phyloP scores from a whole-genome alignment of 2,888 invertebrate species.

The Pteria penguin region DNA sequence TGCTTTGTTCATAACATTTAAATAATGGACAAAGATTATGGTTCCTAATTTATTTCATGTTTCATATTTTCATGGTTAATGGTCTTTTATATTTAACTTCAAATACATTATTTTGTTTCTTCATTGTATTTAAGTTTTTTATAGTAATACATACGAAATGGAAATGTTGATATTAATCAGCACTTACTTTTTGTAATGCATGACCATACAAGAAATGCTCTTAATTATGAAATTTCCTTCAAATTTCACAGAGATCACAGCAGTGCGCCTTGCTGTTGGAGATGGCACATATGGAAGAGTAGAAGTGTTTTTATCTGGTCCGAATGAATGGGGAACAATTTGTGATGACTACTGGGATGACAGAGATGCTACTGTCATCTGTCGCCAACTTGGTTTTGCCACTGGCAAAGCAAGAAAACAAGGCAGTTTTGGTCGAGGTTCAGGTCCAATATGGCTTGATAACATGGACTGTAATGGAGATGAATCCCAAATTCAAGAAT shows the following conservation, averaged over 20 bases:
- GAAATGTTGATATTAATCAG: too few species aligned
- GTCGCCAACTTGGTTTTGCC: conserved; percentile 64
- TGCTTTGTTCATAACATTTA: too few species aligned
- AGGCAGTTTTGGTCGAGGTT: conserved; percentile 58
- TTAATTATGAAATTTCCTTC: too few species aligned
- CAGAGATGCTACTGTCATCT: conserved; percentile 69
- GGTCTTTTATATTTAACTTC: too few species aligned
- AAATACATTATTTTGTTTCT: too few species aligned
- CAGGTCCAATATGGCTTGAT: conserved; percentile 73
- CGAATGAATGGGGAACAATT: conserved; percentile 71
- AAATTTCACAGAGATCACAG: not conserved
- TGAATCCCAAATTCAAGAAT: conserved; percentile 57
- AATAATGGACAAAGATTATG: too few species aligned
- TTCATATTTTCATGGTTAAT: too few species aligned
- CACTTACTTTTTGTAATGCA: not conserved
- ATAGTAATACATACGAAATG: too few species aligned
- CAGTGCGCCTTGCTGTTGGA: conserved; percentile 81
- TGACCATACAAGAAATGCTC: not conserved
- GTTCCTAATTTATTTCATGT: too few species aligned
- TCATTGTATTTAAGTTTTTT: too few species aligned
- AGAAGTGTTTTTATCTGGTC: conserved; percentile 82
- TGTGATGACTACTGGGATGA: conserved; percentile 73
- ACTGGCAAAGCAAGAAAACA: conserved; percentile 59
- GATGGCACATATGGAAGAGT: conserved; percentile 84
- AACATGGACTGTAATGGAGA: conserved; percentile 62